Evolutionary conservation across 2,113 vertebrate species (phyloP).

Genomic region (Onychostoma macrolepis): DNA sequence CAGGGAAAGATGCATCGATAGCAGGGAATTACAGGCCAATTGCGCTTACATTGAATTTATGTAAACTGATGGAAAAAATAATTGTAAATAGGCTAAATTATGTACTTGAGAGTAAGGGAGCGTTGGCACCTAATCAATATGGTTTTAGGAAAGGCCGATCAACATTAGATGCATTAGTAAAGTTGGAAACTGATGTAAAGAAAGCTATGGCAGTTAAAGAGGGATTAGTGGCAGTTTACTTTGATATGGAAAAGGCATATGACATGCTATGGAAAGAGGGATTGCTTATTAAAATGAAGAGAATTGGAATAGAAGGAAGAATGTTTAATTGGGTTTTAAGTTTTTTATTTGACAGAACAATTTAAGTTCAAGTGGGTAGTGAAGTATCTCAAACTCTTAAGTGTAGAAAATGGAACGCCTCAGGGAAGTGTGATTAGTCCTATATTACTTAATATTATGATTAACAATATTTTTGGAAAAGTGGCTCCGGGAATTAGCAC

Average conservation of each 20-base stretch:
- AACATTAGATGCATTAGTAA: slow-evolving; percentile 1
- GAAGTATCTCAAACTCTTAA: no score
- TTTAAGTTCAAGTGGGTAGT: no score
- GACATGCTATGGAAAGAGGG: neutral
- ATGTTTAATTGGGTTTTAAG: no score
- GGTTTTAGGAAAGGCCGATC: neutral
- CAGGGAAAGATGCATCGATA: slow-evolving; percentile 2
- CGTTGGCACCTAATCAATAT: neutral
- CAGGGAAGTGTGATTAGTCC: neutral
- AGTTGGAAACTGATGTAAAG: neutral
- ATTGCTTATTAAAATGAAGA: no score
- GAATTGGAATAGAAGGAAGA: no score
- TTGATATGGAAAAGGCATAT: neutral
- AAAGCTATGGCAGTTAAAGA: neutral
- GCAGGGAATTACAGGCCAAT: no score
- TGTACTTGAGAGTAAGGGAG: neutral
- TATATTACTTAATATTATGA: neutral
- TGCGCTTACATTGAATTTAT: neutral
- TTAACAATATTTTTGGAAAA: neutral
- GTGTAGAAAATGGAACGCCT: no score
- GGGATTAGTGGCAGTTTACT: neutral
- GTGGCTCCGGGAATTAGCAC: neutral
- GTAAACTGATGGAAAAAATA: neutral
- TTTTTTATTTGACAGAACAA: no score
- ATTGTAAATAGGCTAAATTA: neutral